Evolutionary conservation across 2,888 invertebrate species (phyloP).

Genomic region (Thyatira batis): DNA sequence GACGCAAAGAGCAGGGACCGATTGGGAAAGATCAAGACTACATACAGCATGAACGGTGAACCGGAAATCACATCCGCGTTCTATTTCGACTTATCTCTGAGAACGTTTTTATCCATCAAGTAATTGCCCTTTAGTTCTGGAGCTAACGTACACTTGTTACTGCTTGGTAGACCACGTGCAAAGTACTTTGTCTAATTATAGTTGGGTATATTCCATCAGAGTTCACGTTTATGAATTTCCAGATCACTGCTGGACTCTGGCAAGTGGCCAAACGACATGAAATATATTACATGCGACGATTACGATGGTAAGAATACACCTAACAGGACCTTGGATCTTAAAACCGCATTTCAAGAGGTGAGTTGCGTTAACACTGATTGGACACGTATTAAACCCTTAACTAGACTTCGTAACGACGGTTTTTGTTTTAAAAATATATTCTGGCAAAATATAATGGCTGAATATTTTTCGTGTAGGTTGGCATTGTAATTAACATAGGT

Average conservation of each 20-base stretch:
- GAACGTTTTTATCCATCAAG: constrained; percentile 88
- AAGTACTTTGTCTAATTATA: constrained; percentile 66
- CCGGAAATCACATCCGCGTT: constrained; percentile 92
- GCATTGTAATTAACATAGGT: no score
- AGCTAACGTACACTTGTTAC: constrained; percentile 48
- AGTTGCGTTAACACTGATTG: constrained; percentile 30
- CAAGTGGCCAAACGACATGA: constrained; percentile 88
- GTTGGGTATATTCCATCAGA: constrained; percentile 66
- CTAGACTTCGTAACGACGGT: no score
- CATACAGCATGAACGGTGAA: constrained; percentile 86
- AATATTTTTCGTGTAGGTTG: no score
- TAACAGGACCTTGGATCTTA: constrained; percentile 87
- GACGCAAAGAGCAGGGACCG: constrained; percentile 87
- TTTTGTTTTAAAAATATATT: no score
- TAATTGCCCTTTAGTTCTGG: constrained; percentile 72
- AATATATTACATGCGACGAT: constrained; percentile 89
- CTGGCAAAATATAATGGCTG: no score
- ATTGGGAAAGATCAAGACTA: constrained; percentile 86
- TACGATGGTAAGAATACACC: constrained; percentile 90
- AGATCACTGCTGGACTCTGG: constrained; percentile 87
- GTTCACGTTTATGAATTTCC: constrained; percentile 69
- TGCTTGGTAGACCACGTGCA: constrained; percentile 53
- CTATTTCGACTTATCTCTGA: constrained; percentile 92
- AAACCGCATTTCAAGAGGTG: constrained; percentile 86
- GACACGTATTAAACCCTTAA: neutral